Evolutionary conservation across 2,113 vertebrate genomes (phyloP).

Genomic region (Notothenia rossii): DNA sequence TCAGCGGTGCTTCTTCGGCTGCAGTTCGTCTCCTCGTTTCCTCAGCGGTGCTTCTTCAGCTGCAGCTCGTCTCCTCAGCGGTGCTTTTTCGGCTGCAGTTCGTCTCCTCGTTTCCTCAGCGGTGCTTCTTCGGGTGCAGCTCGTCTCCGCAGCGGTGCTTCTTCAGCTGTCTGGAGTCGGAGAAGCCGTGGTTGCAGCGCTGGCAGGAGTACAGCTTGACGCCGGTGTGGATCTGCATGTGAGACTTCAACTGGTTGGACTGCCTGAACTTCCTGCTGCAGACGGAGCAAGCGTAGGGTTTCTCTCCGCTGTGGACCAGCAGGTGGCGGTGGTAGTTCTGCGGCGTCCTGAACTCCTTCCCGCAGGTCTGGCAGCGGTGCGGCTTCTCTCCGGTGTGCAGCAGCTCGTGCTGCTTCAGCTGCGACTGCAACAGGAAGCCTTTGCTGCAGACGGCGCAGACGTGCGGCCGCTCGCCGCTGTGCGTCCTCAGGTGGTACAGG

Average conservation of each 20-base stretch:
- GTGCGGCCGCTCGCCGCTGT: constrained; percentile 67
- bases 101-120: too few species aligned
- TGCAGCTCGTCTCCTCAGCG: too few species aligned
- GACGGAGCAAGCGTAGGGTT: constrained; percentile 71
- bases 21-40: too few species aligned
- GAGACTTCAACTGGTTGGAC: constrained; percentile 79
- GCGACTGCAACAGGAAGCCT: constrained; percentile 69
- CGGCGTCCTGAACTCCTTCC: constrained; percentile 68
- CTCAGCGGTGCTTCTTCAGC: too few species aligned
- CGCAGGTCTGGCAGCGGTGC: constrained; percentile 65
- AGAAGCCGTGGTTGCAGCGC: constrained; percentile 71
- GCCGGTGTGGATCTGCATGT: constrained; percentile 81
- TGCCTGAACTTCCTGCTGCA: constrained; percentile 73
- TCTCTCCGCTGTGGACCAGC: constrained; percentile 76
- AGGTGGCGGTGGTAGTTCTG: constrained; percentile 78
- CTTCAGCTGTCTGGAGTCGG: constrained; percentile 78
- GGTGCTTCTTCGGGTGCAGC: rapidly evolving
- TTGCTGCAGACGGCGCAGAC: constrained; percentile 83
- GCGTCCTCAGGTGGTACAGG: constrained; percentile 68
- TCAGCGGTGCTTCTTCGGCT: too few species aligned
- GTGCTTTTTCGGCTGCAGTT: too few species aligned
- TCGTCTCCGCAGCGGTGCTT: constrained; percentile 71
- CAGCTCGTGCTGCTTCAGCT: constrained; percentile 77
- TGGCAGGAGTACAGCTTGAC: constrained; percentile 74
- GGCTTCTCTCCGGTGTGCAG: constrained; percentile 77